Evolutionary conservation across 2,113 vertebrate species (phyloP).

Genomic region (Cyprinodon variegatus): DNA sequence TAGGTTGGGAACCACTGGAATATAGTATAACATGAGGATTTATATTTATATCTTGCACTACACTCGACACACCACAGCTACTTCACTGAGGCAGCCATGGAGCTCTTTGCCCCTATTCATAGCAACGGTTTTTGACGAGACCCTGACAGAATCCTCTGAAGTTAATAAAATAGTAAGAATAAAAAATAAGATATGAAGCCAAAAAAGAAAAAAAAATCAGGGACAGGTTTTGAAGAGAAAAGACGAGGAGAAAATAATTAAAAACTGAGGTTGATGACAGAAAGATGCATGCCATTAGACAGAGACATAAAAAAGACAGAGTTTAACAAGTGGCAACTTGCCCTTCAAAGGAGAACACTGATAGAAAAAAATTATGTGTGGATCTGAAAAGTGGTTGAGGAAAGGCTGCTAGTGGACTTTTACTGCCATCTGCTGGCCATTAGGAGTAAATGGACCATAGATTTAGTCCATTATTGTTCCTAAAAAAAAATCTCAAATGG

Average conservation of each 20-base stretch:
- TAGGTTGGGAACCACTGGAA: too few species aligned
- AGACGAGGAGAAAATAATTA: neutral
- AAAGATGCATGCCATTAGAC: neutral
- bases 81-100: neutral
- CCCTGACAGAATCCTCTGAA: constrained; percentile 5
- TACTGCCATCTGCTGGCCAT: constrained; percentile 77
- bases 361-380: neutral
- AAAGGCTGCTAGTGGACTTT: constrained; percentile 37
- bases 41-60: too few species aligned
- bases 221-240: neutral
- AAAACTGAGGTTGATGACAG: neutral
- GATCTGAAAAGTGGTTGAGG: neutral
- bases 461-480: neutral
- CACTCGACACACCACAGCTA: neutral
- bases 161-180: neutral
- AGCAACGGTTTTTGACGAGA: too few species aligned
- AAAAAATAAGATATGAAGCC: neutral
- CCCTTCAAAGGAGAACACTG: constrained; percentile 29
- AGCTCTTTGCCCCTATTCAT: neutral
- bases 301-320: neutral
- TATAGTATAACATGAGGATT: too few species aligned
- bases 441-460: neutral
- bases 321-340: constrained; percentile 17
- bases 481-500: neutral
- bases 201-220: neutral